Percentiles rank a stretch among this genome's conserved stretches.
Conservation (phyloP, 2,113 vertebrate species). For the Leptosomus discolor region DNA sequence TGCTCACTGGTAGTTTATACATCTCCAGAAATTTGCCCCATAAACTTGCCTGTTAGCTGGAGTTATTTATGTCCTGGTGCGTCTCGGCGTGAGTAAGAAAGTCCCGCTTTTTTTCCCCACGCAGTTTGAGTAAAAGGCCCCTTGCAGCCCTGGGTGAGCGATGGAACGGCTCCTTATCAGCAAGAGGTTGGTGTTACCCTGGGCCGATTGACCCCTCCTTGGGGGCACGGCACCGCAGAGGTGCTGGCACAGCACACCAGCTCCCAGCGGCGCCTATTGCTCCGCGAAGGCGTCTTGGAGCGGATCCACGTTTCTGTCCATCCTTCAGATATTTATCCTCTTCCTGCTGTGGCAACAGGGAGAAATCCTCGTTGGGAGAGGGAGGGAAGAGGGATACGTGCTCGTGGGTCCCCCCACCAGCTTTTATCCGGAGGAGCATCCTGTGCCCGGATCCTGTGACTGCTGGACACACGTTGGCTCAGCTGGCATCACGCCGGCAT, state of each 20-base stretch:
- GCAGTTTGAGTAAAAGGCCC: not conserved
- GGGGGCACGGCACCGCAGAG: not conserved
- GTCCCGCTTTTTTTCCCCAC: not conserved
- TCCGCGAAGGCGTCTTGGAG: not conserved
- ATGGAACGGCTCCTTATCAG: not conserved
- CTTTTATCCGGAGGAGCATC: not conserved
- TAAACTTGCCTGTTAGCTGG: not conserved
- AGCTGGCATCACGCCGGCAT: fast-evolving
- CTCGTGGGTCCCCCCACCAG: fast-evolving
- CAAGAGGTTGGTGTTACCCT: not conserved
- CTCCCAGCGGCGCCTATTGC: not conserved
- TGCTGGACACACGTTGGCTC: fast-evolving
- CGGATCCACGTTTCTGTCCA: not conserved
- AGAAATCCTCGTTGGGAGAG: not conserved
- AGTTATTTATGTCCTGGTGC: not conserved
- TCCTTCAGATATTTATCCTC: not conserved
- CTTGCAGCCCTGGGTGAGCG: not conserved
- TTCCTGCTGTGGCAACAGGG: not conserved
- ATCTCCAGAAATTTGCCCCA: not conserved
- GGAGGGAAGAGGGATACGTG: not conserved
- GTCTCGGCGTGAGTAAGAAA: not conserved
- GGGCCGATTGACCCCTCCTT: not conserved
- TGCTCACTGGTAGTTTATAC: not conserved
- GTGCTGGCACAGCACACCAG: not conserved
- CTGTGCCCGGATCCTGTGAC: fast-evolving